Conservation (phyloP, 2,113 vertebrate genomes). For the Drymodes brunneopygia region DNA sequence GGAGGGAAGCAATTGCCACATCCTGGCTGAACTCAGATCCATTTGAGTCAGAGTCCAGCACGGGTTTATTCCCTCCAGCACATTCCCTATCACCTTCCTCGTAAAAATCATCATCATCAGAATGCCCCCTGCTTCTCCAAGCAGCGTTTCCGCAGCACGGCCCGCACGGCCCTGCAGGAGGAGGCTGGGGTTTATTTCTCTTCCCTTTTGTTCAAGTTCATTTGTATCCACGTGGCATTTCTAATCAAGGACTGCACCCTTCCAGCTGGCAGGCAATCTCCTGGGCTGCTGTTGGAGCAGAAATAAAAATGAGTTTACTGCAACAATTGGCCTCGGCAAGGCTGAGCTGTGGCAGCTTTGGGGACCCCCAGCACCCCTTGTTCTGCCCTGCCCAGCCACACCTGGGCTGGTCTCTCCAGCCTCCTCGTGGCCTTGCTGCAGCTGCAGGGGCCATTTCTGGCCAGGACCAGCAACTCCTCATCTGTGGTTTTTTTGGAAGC, state of each 20-base stretch:
- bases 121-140: not conserved
- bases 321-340: not conserved
- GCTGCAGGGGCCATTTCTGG: not conserved
- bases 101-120: rapidly evolving
- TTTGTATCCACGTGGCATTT: slow-evolving; percentile 34
- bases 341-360: not conserved
- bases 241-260: not conserved
- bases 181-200: not conserved
- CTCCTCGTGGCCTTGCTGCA: not conserved
- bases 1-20: not conserved
- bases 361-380: not conserved
- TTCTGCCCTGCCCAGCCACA: not conserved
- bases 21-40: not conserved
- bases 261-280: slow-evolving; percentile 19
- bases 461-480: rapidly evolving
- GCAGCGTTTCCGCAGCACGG: not conserved
- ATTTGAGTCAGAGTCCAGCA: not conserved
- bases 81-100: not conserved
- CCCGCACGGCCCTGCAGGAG: not conserved
- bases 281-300: not conserved
- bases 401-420: not conserved
- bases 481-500: not conserved
- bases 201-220: not conserved
- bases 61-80: not conserved
- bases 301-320: not conserved